These are phyloP conservation scores for Ceyx melanurus DNA, from an alignment of 2,113 vertebrate genomes.

Conservation along the genomic window DNA sequence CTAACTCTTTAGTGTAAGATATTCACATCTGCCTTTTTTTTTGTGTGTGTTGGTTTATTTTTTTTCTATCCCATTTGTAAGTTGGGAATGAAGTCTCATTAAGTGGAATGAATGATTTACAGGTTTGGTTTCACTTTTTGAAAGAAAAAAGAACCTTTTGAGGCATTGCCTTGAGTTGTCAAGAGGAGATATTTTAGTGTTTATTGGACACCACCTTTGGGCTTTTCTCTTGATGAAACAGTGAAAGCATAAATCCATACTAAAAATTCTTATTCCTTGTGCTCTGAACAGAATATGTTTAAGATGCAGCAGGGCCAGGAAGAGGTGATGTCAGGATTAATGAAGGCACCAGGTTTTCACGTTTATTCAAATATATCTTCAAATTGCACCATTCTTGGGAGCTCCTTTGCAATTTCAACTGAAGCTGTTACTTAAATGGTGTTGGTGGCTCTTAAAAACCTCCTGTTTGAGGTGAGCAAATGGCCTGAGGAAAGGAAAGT, in stretches of 20 bases:
- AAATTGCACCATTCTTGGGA: neutral
- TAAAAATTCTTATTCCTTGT: neutral
- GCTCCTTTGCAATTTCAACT: slow-evolving; percentile 12
- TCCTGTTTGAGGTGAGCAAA: neutral
- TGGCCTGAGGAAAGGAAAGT: neutral
- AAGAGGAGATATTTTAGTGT: neutral
- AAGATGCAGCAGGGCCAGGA: neutral
- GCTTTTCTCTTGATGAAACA: neutral
- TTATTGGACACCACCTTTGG: neutral
- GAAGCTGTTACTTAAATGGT: slow-evolving; percentile 22
- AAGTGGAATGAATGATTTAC: neutral
- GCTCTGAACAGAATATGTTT: neutral
- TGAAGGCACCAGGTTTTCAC: neutral
- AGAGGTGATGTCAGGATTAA: neutral
- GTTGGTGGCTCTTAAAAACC: slow-evolving; percentile 6
- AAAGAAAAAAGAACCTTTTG: neutral
- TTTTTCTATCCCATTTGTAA: neutral
- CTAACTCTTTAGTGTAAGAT: neutral
- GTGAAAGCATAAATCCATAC: neutral
- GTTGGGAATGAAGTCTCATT: neutral
- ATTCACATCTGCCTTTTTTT: neutral
- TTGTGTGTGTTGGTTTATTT: neutral
- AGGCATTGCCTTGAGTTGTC: neutral
- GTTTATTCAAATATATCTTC: neutral
- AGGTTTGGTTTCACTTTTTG: neutral